Conservation (phyloP, 2,797 vertebrate genomes). For the Tenualosa thibaudeaui region DNA sequence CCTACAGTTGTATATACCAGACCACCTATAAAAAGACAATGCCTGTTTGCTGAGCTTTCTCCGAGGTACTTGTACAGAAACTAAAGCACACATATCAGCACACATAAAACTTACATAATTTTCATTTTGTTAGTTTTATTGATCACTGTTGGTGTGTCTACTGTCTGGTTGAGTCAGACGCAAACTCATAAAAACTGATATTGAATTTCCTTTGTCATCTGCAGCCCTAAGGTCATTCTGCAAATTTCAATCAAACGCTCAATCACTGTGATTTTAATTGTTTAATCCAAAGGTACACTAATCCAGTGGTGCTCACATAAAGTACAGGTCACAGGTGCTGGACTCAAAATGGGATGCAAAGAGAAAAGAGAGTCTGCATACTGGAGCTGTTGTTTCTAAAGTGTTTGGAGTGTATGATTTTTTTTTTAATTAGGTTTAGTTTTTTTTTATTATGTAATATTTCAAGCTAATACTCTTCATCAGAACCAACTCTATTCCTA, state of each 20-base stretch:
- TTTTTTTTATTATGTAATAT: no score
- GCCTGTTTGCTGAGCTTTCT: conserved; percentile 55
- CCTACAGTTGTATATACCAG: neutral
- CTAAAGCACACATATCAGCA: conserved; percentile 30
- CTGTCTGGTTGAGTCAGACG: neutral
- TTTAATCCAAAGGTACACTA: neutral
- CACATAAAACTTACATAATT: conserved; percentile 58
- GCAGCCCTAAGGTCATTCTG: neutral
- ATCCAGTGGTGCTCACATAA: no score
- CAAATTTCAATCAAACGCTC: conserved; percentile 21
- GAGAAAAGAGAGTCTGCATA: no score
- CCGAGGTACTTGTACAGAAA: conserved; percentile 41
- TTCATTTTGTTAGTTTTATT: conserved; percentile 31
- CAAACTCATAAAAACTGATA: conserved; percentile 37
- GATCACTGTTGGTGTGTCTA: conserved; percentile 25
- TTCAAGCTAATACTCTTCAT: no score
- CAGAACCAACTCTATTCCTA: no score
- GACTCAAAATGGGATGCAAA: no score
- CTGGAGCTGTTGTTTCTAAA: no score
- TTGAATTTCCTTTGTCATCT: conserved; percentile 41
- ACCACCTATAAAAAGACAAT: conserved; percentile 45
- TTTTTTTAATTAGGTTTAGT: no score
- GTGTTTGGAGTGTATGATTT: no score
- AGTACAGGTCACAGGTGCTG: no score
- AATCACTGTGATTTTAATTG: neutral